A percentile compares a stretch with the other conserved stretches of the same genome.
phyloP scores from a whole-genome alignment of 2,888 invertebrate species.

The Salpingus planirostris region DNA sequence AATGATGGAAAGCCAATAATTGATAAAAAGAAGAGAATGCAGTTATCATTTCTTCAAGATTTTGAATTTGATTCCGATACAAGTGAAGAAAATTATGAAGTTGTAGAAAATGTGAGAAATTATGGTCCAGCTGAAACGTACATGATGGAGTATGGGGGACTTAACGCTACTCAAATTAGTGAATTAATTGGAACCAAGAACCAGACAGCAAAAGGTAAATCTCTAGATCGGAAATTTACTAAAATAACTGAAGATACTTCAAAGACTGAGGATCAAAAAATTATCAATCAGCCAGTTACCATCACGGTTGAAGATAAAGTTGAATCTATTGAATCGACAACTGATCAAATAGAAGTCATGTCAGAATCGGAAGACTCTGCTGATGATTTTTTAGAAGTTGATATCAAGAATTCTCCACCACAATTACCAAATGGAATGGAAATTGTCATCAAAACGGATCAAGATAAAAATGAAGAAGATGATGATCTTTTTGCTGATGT shows the following conservation, averaged over 20 bases:
- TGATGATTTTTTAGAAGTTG: conserved; percentile 43
- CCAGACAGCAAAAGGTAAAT: not conserved
- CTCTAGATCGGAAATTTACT: not conserved
- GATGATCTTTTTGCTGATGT: conserved; percentile 70
- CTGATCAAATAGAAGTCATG: conserved; percentile 15
- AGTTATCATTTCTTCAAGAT: conserved; percentile 2
- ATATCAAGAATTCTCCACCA: conserved; percentile 15
- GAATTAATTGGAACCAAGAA: conserved; percentile 41
- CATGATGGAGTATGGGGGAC: conserved; percentile 67
- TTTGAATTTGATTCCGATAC: conserved; percentile 22
- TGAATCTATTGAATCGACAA: too few species aligned
- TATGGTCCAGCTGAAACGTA: conserved; percentile 63
- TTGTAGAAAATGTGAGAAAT: conserved; percentile 19
- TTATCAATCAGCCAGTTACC: too few species aligned
- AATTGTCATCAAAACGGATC: conserved; percentile 43
- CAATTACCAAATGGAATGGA: conserved; percentile 32
- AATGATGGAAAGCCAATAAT: too few species aligned
- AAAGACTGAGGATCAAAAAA: too few species aligned
- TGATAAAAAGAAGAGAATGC: conserved; percentile 5
- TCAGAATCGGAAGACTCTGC: conserved; percentile 24
- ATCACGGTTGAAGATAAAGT: too few species aligned
- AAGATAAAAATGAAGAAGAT: conserved; percentile 37
- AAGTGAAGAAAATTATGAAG: conserved; percentile 32
- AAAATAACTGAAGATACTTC: not conserved
- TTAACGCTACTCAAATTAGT: conserved; percentile 61